Base-by-base conservation (phyloP, 1,140 invertebrate species). In the Centruroides sculpturatus region DNA sequence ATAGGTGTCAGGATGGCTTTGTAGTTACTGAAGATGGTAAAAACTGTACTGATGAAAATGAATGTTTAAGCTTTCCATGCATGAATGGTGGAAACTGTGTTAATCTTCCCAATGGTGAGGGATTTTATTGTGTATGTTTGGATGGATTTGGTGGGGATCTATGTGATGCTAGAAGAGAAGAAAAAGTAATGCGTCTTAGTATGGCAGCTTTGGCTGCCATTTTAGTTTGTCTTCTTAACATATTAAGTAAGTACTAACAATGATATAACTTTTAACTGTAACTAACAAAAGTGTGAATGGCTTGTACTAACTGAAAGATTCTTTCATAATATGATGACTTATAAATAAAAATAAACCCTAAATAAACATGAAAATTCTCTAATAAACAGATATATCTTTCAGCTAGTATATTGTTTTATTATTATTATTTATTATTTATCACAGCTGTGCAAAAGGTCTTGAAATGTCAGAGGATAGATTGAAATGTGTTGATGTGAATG, bases 141-240 rank as follows among this genome's bases (percentile, higher is more conserved):
- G 84, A 87, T 62, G 90, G 91, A 50, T 98, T 89, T 77, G 91
- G 85, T 81, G 93, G 93, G 59, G 85, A 88, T 69, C 88, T 93
- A 74, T 98, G 94, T 76, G 89, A 95, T 73, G 80, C 92, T 56
- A 83, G 91, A 49, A 88, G 92, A 72, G 88, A 94, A 73, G 90
- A 89, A 63, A 89, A 90, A 75, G 92, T 89, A 55, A 79, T 95
- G 61, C 89, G 91, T 73, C 81, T 94, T 59, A 90, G 89, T 75
- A 91, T 92, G 87, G 90, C 90, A 59, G 92, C 91, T 54, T 76
- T 94, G 64, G 90, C 90, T 53, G 89, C 90, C 64, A 94, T 95
- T 71, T 80, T 94, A 71, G 88, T 94, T 73, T 94, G 90, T 77
- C 84, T 94, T 64, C 81, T 94, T 71, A 89, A 92, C 72, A 93